These are phyloP conservation scores for Cacoxenus indagator DNA, from an alignment of 2,888 invertebrate genomes.

Conservation along the genomic window DNA sequence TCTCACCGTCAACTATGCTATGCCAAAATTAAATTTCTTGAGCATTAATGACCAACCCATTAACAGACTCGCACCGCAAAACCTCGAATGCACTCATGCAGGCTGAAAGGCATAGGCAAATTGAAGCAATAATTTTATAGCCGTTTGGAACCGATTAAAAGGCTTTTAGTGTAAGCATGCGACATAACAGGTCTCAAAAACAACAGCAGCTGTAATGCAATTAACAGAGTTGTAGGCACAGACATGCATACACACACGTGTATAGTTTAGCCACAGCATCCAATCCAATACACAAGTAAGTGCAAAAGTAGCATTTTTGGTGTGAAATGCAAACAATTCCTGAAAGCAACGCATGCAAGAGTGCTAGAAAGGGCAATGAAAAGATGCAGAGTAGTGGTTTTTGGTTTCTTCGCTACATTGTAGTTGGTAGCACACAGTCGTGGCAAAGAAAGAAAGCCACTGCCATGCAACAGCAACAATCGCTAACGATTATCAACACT, in stretches of 20 bases:
- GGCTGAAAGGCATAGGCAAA: slow-evolving; percentile 28
- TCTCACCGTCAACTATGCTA: too few relatives aligned
- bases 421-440: slow-evolving; percentile 39
- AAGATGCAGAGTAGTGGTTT: not conserved
- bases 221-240: not conserved
- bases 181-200: not conserved
- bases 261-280: not conserved
- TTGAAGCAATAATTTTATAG: slow-evolving; percentile 48
- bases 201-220: not conserved
- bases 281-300: not conserved
- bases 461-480: slow-evolving; percentile 37
- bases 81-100: too few relatives aligned
- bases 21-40: too few relatives aligned
- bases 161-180: slow-evolving; percentile 47
- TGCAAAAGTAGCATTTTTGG: slow-evolving; percentile 2
- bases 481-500: not conserved
- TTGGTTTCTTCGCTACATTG: not conserved
- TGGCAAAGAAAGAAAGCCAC: slow-evolving; percentile 55
- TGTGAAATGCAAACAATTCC: slow-evolving; percentile 1
- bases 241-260: not conserved
- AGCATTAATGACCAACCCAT: too few relatives aligned
- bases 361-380: not conserved
- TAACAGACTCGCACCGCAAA: too few relatives aligned
- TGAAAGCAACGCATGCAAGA: not conserved
- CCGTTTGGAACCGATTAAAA: slow-evolving; percentile 58